phyloP scores from a whole-genome alignment of 1,140 invertebrate genomes.

The Venustaconcha ellipsiformis region DNA sequence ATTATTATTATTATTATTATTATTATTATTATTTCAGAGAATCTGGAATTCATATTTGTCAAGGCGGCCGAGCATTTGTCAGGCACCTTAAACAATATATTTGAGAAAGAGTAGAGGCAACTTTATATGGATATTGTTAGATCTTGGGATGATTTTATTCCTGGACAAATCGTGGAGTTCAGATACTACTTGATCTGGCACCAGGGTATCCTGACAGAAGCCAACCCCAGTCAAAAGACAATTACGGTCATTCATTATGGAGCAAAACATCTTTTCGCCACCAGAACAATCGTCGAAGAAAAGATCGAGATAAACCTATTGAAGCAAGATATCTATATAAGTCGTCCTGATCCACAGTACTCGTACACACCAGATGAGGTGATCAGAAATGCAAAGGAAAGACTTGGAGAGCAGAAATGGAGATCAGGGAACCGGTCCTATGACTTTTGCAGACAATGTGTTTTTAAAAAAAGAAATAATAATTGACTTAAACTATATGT shows the following conservation, averaged over 20 bases:
- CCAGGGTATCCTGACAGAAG: slow-evolving; percentile 17
- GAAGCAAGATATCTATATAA: slow-evolving; percentile 2
- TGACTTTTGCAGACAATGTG: slow-evolving; percentile 15
- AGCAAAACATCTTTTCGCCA: slow-evolving; percentile 16
- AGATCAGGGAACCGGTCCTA: neutral
- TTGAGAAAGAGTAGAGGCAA: too few relatives aligned
- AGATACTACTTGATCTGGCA: slow-evolving; percentile 20
- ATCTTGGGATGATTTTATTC: slow-evolving; percentile 15
- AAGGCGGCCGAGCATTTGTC: too few relatives aligned
- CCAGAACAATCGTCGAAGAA: slow-evolving; percentile 19
- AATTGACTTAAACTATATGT: too few relatives aligned
- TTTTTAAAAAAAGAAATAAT: neutral
- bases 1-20: too few relatives aligned
- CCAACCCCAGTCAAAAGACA: slow-evolving; percentile 4
- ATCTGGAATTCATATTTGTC: too few relatives aligned
- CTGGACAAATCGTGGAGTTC: slow-evolving; percentile 15
- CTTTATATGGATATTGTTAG: neutral
- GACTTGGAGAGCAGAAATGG: slow-evolving; percentile 17
- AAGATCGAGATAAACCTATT: slow-evolving; percentile 2
- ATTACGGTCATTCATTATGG: slow-evolving; percentile 31
- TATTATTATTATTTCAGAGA: too few relatives aligned
- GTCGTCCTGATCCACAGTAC: neutral
- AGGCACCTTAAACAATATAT: too few relatives aligned
- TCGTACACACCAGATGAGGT: neutral
- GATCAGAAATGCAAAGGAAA: neutral